Evolutionary conservation across 1,140 invertebrate species (phyloP), one percentile per base, ranked within the genome.

Genomic region (Ceratina japonica): DNA sequence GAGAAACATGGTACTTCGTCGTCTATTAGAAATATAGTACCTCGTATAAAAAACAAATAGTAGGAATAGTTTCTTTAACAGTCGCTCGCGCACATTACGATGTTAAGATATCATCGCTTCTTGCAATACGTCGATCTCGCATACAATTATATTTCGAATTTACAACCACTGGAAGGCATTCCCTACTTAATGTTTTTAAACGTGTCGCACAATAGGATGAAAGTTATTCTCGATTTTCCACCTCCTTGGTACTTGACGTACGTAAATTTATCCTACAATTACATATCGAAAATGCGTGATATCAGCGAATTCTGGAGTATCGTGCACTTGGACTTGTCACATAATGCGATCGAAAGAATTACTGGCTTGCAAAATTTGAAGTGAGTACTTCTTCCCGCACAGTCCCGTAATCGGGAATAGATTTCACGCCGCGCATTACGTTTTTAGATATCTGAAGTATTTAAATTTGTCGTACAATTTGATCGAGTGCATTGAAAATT

Each of bases 291-390:
- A 13, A 89, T 90, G 56, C 59, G 61, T 8, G 84, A 88, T 70
- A 71, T 89, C 13, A 81, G 59, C 7, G 63, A 81, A 24, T 90
- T 89, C 65, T 90, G 88, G 89, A 90, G 89, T 70, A 90, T 90
- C 18, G 81, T 90, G 8, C 79, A 70, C 22, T 79, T 90, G n/a
- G 84, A 90, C 80, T 80, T 90, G 20, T 90, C 88, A 18, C 85
- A 90, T 44, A 90, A 90, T 59, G 70, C 63, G 12, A 87, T 90
- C 15, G 87, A 90, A 64, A 80, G 22, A 0, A 89, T 90, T 44
- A 64, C 61, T 52, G 88, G 86, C 20, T 59, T 90, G 10, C 77
- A 88, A 27, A 89, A 89, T 85, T 79, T 90, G 10, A 89, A 83
- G 88, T 90, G 65, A 63, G 68, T 80, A 18, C n/a, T 73, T 16